Evolutionary conservation across 2,113 vertebrate species (phyloP), one percentile per base, ranked within the genome.

Genomic region (Lates calcarifer): DNA sequence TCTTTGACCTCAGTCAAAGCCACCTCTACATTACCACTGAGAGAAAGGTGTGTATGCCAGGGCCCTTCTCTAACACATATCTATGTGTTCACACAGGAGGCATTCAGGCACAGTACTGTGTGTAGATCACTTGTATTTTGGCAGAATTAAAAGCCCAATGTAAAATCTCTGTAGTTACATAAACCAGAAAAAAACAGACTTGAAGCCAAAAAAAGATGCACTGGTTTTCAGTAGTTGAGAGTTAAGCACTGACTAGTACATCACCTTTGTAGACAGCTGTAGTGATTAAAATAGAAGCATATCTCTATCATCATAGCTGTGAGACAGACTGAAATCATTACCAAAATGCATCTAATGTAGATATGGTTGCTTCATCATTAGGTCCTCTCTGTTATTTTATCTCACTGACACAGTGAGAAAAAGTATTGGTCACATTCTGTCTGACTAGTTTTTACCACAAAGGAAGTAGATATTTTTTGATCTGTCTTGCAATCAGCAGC

Each of bases 1-100:
- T 96, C 43, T 96, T 99, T 75, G 96, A 98, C 58, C 78, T 81
- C 68, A 90, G 88, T 49, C 91, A 93, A 75, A 93, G 94, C 76
- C 92, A 96, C 83, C 82, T 99, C 1, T 99, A 99, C 0, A 94
- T 97, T 81, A 97, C 98, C 92, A 97, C 97, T 26, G 95, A 97
- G 87, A 95, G 95, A 87, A 98, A 97, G 97, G 98, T 98, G 15
- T 20, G 83, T 77, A 28, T 74, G 62, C 51, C 63, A 63, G 15
- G 31, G 24, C n/a, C 8, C 26, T 68, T 81, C 31, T 33, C 11
- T 24, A 57, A 29, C 4, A 20, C 31, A 31, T 37, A 9, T 37
- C 8, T 37, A 20, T 2, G 26, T 75, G 35, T 69, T 12, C 12
- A 70, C n/a, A 13, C 20, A 51, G 43, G 14, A 73, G 68, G 49